Evolutionary conservation across 1,140 invertebrate species (phyloP).

Genomic region (Drosophila parabipectinata): DNA sequence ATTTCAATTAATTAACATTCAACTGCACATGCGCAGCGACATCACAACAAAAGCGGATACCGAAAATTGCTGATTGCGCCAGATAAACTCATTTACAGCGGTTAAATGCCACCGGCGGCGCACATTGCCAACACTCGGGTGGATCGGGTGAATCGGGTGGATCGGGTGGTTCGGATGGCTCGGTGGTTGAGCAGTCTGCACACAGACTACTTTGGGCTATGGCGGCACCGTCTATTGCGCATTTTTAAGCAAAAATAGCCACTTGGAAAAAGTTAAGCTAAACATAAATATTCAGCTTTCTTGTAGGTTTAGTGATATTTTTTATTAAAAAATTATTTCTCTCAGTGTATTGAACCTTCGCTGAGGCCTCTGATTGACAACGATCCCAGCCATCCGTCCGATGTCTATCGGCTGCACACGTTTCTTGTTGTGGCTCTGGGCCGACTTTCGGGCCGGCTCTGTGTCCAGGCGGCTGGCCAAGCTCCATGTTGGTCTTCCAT

Average conservation of each 20-base stretch:
- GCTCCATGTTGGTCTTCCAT: conserved; percentile 48
- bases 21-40: conserved; percentile 72
- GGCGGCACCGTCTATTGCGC: conserved; percentile 62
- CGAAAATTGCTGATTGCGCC: conserved; percentile 83
- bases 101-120: conserved; percentile 82
- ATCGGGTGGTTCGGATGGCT: conserved; percentile 4
- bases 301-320: neutral
- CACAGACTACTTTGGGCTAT: conserved; percentile 16
- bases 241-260: conserved; percentile 51
- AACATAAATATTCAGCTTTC: neutral
- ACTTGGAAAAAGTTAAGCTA: conserved; percentile 17
- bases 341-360: conserved; percentile 18
- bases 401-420: conserved; percentile 70
- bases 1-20: conserved; percentile 83
- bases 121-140: conserved; percentile 72
- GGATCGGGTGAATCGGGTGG: conserved; percentile 1
- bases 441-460: conserved; percentile 15
- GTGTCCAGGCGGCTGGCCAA: conserved; percentile 33
- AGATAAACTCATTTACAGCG: conserved; percentile 83
- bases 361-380: conserved; percentile 66
- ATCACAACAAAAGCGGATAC: conserved; percentile 80
- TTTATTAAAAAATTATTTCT: neutral
- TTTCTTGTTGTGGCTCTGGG: conserved; percentile 37
- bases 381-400: conserved; percentile 47
- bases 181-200: conserved; percentile 19